Percentiles rank a stretch among this genome's conserved stretches.
phyloP scores from a whole-genome alignment of 2,797 vertebrate species.

The Coregonus suidteri region DNA sequence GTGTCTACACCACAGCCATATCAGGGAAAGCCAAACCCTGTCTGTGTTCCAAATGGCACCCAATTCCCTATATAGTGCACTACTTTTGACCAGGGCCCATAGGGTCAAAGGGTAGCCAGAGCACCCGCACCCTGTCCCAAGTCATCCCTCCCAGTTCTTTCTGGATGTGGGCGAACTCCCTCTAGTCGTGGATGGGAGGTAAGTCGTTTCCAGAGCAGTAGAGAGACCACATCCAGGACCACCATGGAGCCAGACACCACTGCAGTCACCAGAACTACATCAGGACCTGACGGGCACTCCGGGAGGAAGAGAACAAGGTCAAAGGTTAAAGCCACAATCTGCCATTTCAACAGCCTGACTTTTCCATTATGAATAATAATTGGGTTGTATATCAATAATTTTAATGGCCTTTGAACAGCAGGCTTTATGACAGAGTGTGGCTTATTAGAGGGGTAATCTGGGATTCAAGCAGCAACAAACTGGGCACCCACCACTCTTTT shows the following conservation, averaged over 20 bases:
- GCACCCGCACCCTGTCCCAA: neutral
- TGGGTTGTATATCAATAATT: too few species aligned
- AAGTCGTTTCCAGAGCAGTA: neutral
- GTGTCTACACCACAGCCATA: neutral
- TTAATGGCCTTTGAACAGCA: too few species aligned
- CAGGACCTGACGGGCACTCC: constrained; percentile 24
- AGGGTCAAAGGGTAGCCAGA: neutral
- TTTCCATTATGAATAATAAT: too few species aligned
- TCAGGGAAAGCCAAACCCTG: too few species aligned
- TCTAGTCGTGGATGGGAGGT: constrained; percentile 14
- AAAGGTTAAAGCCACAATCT: neutral
- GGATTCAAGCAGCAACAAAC: neutral
- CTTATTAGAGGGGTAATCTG: neutral
- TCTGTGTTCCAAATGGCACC: too few species aligned
- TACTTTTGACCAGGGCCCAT: too few species aligned
- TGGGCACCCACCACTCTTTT: too few species aligned
- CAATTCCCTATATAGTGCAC: too few species aligned
- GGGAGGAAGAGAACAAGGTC: neutral
- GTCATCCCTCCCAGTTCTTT: neutral
- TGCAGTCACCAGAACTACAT: constrained; percentile 22
- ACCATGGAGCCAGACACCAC: constrained; percentile 7
- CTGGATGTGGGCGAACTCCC: constrained; percentile 14
- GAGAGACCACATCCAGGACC: neutral
- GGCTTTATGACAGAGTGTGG: too few species aligned
- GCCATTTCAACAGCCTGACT: too few species aligned